Evolutionary conservation across 2,113 vertebrate genomes (phyloP), one percentile per base, ranked within the genome.

Genomic region (Phrynosoma blainvillii): DNA sequence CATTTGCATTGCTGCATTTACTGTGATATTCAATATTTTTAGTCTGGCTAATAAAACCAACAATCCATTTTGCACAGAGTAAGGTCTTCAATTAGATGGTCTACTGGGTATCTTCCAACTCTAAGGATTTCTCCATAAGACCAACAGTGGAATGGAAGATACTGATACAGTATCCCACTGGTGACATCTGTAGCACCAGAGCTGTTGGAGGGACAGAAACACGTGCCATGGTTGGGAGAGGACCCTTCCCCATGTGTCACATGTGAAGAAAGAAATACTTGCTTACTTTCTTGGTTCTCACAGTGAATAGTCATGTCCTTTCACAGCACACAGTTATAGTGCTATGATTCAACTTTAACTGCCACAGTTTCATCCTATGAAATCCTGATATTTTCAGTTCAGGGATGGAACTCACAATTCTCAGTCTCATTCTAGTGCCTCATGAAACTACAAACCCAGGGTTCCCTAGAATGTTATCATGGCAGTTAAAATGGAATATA

Each of bases 11-110:
- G 65, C 62, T 77, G 74, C 87, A 84, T 84, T 84, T 88, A 84
- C 87, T 68, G 73, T 68, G 47, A 56, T 88, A 78, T 56, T 88
- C 74, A 88, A 71, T 88, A 59, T 56, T 84, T 88, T 84, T 77
- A 88, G 74, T 88, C 83, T 83, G 47, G 42, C 87, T 88, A 88
- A 88, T 88, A 88, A 83, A 88, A 70, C 75, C 81, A 84, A 83
- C 59, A 84, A 74, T 47, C 87, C 75, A 78, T 78, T 84, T 88
- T 52, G 62, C 66, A 42, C 27, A 70, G n/a, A 88, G 62, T 5
- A 78, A 78, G 59, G 62, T 84, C 73, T 78, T 88, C 87, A 88
- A 84, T 88, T 84, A 78, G 62, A 70, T 54, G 18, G 74, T 25
- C 80, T 84, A 21, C 75, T 88, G 87, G 87, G 81, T 84, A 74